phyloP scores from a whole-genome alignment of 1,140 invertebrate species.

The Rhagoletis zephyria region DNA sequence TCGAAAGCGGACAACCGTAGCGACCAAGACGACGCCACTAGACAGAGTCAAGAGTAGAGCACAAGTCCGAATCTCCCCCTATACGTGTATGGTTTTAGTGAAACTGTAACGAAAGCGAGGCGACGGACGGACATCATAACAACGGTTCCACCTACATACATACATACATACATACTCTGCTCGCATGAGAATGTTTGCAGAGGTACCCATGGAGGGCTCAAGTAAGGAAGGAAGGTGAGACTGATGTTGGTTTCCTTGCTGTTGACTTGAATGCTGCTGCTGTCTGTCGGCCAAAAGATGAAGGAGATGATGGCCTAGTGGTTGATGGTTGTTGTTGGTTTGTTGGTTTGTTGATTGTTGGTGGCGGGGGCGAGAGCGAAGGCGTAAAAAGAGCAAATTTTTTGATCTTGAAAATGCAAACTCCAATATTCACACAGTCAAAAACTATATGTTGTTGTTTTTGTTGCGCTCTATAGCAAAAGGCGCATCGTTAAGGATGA shows the following conservation, averaged over 20 bases:
- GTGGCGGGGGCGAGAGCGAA: background rate
- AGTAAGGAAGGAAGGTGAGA: background rate
- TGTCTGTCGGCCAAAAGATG: conserved; percentile 20
- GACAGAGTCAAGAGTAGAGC: conserved; percentile 2
- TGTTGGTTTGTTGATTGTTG: background rate
- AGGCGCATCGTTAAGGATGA: conserved; percentile 46
- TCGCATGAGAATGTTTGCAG: background rate
- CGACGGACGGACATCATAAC: conserved; percentile 36
- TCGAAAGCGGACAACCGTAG: conserved; percentile 14
- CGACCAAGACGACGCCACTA: conserved; percentile 34
- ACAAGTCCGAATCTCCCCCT: background rate
- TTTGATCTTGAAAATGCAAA: conserved; percentile 34
- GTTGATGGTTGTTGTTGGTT: conserved; percentile 30
- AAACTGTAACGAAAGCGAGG: conserved; percentile 53
- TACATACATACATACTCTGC: background rate
- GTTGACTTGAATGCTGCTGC: background rate
- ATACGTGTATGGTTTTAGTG: background rate
- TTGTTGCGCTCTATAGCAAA: background rate
- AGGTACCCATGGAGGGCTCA: background rate
- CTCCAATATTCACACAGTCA: background rate
- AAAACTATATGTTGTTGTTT: background rate
- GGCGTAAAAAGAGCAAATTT: conserved; percentile 37
- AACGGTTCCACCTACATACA: conserved; percentile 47
- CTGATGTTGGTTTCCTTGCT: background rate
- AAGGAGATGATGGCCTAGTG: conserved; percentile 3